Percentiles rank a stretch among this genome's conserved stretches.
These are phyloP conservation scores for Menura novaehollandiae DNA, from an alignment of 2,113 vertebrate genomes.

Conservation along the genomic window DNA sequence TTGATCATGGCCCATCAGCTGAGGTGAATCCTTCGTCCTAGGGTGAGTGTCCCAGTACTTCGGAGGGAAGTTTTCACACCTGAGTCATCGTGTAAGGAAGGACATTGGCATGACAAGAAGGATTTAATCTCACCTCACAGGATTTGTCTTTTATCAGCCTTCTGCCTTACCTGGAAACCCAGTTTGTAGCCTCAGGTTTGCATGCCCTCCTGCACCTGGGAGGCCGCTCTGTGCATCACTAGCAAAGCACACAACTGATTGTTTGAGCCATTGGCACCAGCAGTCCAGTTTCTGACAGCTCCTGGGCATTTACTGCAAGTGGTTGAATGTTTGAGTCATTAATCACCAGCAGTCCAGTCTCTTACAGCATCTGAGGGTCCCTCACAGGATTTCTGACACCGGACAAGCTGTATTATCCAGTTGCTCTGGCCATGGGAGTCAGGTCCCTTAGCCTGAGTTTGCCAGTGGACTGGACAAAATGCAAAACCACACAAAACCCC, in stretches of 20 bases:
- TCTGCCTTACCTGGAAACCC: background rate
- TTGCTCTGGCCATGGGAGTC: background rate
- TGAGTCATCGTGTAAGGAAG: background rate
- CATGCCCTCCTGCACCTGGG: background rate
- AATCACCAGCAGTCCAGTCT: background rate
- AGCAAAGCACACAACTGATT: no score
- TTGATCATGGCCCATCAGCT: no score
- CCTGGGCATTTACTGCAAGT: no score
- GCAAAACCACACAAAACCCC: background rate
- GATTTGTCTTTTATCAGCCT: background rate
- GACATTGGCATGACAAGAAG: background rate
- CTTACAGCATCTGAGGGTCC: background rate
- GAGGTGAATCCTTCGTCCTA: background rate
- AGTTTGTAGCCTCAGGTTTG: background rate
- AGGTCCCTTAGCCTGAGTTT: background rate
- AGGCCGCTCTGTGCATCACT: background rate
- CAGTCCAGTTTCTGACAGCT: no score
- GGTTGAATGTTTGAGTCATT: background rate
- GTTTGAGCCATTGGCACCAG: background rate
- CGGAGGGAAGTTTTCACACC: background rate
- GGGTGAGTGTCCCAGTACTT: background rate
- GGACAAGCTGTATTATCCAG: accelerated
- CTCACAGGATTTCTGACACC: background rate
- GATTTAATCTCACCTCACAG: background rate
- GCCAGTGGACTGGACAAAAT: background rate